Conservation (phyloP, 2,113 vertebrate species). For the Bufo gargarizans region DNA sequence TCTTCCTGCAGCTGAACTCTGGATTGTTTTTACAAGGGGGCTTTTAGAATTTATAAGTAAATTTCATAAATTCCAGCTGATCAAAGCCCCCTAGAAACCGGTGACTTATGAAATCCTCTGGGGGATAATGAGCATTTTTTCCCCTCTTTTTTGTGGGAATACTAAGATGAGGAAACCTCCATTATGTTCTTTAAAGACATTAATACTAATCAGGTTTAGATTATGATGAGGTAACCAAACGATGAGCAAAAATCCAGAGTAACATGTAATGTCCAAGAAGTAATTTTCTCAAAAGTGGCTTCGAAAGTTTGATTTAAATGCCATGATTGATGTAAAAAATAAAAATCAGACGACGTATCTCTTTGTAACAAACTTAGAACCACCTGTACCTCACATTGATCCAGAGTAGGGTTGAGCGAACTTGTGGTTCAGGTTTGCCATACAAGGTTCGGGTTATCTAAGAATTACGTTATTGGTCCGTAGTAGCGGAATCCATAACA, state of each 20-base stretch:
- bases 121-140: background rate
- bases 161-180: background rate
- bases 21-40: constrained; percentile 61
- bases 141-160: background rate
- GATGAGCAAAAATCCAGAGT: background rate
- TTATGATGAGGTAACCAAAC: background rate
- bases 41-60: constrained; percentile 63
- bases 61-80: constrained; percentile 42
- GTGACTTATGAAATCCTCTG: constrained; percentile 17
- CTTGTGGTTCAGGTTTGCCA: no score
- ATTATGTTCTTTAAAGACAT: constrained; percentile 19
- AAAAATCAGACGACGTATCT: no score
- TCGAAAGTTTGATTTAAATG: background rate
- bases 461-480: no score
- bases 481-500: no score
- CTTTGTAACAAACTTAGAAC: no score
- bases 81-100: constrained; percentile 36
- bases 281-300: background rate
- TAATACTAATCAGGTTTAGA: constrained; percentile 16
- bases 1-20: constrained; percentile 67
- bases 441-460: no score
- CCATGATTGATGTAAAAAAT: no score
- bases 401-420: no score
- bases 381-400: no score
- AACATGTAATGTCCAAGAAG: background rate